Percentiles rank a stretch among this genome's conserved stretches.
These are phyloP conservation scores for Hipposideros armiger DNA, from an alignment of 2,113 vertebrate species.

Conservation along the genomic window DNA sequence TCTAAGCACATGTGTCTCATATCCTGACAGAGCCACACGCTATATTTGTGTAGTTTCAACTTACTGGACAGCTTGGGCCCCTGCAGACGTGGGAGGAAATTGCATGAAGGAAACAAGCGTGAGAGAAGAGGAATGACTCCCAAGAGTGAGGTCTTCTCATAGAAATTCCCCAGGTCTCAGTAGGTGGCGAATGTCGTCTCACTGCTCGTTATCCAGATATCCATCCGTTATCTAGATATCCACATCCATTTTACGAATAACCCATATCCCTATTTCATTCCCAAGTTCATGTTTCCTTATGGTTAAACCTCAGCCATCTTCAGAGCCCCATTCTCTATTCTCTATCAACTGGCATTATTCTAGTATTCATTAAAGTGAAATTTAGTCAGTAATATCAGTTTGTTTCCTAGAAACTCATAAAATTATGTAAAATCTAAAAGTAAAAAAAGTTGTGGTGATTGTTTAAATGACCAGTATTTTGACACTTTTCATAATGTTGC, in stretches of 20 bases:
- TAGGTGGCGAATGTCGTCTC: neutral
- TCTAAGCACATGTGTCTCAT: neutral
- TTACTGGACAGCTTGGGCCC: neutral
- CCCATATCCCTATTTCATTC: neutral
- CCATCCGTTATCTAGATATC: neutral
- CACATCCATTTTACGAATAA: neutral
- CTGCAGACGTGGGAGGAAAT: neutral
- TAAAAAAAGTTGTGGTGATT: neutral
- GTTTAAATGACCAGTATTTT: neutral
- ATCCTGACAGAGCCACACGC: neutral
- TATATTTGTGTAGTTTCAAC: neutral
- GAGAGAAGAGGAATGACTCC: neutral
- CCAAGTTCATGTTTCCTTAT: neutral
- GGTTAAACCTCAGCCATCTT: neutral
- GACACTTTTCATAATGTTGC: neutral
- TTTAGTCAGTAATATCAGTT: neutral
- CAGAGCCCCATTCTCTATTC: neutral
- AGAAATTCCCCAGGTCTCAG: neutral
- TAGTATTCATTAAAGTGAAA: neutral
- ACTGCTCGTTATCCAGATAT: neutral
- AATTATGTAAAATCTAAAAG: neutral
- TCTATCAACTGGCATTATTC: neutral
- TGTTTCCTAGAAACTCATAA: constrained; percentile 2
- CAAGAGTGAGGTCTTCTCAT: neutral
- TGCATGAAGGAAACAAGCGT: neutral